phyloP scores from a whole-genome alignment of 1,140 invertebrate genomes.

The Drosophila orena region DNA sequence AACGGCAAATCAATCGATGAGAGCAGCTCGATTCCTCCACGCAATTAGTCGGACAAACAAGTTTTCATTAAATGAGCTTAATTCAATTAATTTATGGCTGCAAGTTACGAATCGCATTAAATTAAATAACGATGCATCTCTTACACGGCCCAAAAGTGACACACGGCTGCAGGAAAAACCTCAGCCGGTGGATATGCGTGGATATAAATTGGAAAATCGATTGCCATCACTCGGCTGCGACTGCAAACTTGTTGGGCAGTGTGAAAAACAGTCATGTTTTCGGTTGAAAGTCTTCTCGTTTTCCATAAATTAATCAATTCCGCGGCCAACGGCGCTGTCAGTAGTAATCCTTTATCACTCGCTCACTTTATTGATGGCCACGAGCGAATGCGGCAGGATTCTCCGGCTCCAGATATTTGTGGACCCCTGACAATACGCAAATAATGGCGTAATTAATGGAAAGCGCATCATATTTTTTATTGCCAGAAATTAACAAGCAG shows the following conservation, averaged over 20 bases:
- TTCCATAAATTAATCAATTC: conserved; percentile 80
- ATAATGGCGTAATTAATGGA: conserved; percentile 77
- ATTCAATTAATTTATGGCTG: conserved; percentile 70
- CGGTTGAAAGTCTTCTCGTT: conserved; percentile 58
- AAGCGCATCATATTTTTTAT: conserved; percentile 59
- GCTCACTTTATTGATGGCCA: conserved; percentile 66
- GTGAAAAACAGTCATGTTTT: conserved; percentile 14
- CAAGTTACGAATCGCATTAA: conserved; percentile 57
- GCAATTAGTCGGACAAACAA: conserved; percentile 47
- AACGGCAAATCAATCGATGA: conserved; percentile 23
- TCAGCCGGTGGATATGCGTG: not conserved
- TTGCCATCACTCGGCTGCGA: too few relatives aligned
- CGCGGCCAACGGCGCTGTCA: conserved; percentile 29
- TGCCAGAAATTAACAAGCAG: conserved; percentile 65
- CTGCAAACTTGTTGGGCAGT: conserved; percentile 37
- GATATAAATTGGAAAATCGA: not conserved
- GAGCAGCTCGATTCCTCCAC: conserved; percentile 11
- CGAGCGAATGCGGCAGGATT: conserved; percentile 6
- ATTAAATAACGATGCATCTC: conserved; percentile 71
- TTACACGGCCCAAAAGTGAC: conserved; percentile 15
- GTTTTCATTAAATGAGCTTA: conserved; percentile 38
- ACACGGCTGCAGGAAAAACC: conserved; percentile 21
- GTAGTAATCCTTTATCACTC: conserved; percentile 74
- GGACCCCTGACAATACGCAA: conserved; percentile 64
- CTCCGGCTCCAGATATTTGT: conserved; percentile 13